These are phyloP conservation scores for Trissolcus brochymenae DNA, from an alignment of 2,888 invertebrate genomes.

Conservation along the genomic window DNA sequence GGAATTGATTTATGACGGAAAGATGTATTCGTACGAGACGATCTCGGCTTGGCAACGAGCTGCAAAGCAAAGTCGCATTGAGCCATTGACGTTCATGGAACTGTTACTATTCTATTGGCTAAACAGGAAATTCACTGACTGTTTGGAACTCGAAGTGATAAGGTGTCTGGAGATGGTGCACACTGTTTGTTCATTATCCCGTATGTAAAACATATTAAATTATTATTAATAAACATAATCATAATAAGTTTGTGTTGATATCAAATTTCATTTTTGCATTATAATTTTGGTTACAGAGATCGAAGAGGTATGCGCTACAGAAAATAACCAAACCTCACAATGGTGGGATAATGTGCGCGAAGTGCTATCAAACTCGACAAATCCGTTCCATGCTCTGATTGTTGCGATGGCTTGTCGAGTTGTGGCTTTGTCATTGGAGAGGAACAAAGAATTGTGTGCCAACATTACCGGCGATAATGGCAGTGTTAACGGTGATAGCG, in stretches of 20 bases:
- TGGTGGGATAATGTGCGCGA: constrained; percentile 91
- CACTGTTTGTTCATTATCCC: constrained; percentile 81
- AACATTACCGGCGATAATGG: constrained; percentile 60
- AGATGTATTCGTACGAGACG: constrained; percentile 72
- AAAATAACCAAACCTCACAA: constrained; percentile 83
- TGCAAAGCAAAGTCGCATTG: constrained; percentile 77
- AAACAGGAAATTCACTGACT: constrained; percentile 77
- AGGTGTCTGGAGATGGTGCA: constrained; percentile 82
- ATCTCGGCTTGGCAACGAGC: constrained; percentile 73
- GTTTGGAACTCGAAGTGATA: constrained; percentile 81
- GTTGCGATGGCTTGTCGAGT: constrained; percentile 90
- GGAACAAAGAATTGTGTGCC: constrained; percentile 69
- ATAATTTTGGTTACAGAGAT: constrained; percentile 63
- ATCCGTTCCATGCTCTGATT: constrained; percentile 87
- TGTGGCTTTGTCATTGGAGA: constrained; percentile 80
- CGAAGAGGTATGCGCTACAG: constrained; percentile 75
- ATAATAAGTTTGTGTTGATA: too few relatives aligned
- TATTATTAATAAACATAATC: not conserved
- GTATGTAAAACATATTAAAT: constrained; percentile 66
- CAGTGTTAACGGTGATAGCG: constrained; percentile 61
- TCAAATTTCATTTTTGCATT: not conserved
- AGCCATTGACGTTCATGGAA: constrained; percentile 83
- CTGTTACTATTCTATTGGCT: constrained; percentile 85
- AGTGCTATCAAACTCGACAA: constrained; percentile 83
- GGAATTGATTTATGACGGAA: constrained; percentile 74